Conservation (phyloP, 2,888 invertebrate species). For the Saturnia pavonia region DNA sequence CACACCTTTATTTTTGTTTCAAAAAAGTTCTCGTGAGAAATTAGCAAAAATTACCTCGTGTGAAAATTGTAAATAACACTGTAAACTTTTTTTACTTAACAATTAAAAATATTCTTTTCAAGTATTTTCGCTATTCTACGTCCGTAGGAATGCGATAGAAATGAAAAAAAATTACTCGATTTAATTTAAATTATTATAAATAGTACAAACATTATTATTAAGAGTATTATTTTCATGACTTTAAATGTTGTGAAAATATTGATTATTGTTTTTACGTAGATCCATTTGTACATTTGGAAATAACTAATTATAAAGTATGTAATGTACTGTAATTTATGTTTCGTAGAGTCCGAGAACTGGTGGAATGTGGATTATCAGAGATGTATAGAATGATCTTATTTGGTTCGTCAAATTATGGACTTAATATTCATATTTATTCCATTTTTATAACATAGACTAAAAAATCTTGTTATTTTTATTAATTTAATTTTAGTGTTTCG, state of each 20-base stretch:
- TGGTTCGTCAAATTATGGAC: not conserved
- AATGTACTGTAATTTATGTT: slow-evolving; percentile 19
- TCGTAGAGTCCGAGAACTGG: not conserved
- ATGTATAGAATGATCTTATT: not conserved
- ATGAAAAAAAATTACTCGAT: not conserved
- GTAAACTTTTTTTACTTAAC: slow-evolving; percentile 50
- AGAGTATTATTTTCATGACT: slow-evolving; percentile 37
- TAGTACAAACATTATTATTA: slow-evolving; percentile 77
- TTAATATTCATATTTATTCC: not conserved
- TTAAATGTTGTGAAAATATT: not conserved
- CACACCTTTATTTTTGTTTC: no score
- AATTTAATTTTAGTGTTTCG: no score
- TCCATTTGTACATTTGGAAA: slow-evolving; percentile 55
- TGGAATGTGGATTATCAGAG: not conserved
- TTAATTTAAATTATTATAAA: slow-evolving; percentile 59
- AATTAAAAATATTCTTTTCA: slow-evolving; percentile 45
- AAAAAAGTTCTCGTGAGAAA: slow-evolving; percentile 10
- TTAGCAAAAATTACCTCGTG: slow-evolving; percentile 29
- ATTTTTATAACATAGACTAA: not conserved
- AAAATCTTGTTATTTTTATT: no score
- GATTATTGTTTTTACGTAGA: slow-evolving; percentile 32
- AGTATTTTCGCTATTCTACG: not conserved
- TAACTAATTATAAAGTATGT: slow-evolving; percentile 62
- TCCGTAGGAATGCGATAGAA: not conserved
- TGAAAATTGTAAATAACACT: slow-evolving; percentile 67